Evolutionary conservation across 2,888 invertebrate genomes (phyloP), one percentile per base, ranked within the genome.

Genomic region (Amblyjoppa fuscipennis): DNA sequence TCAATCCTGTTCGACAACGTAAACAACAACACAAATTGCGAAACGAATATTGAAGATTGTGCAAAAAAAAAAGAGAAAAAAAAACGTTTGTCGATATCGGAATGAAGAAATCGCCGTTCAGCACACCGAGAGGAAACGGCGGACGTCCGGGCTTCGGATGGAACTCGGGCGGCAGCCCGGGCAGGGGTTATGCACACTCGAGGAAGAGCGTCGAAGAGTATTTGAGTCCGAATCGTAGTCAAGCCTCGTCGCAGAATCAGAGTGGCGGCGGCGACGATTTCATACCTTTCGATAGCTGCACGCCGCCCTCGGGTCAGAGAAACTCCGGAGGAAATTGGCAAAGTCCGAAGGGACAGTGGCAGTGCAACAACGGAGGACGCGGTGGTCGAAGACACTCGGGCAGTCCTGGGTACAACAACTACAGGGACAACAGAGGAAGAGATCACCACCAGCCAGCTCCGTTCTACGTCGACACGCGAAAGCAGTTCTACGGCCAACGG

Each of bases 101-200:
- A 74, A 92, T 92, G 93, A 91, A 81, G 64, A 93, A 90, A 76
- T 91, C 93, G 34, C 91, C 92, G 16, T 89, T 93, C 68, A 92
- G 90, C 87, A 90, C 89, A 34, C 90, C 91, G 20, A 84, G 89
- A 49, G 86, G 90, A 16, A 89, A 88, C 69, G 87, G 76, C 6
- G 77, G 66, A 3, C 76, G 70, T 13, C 81, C 84, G 38, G 83
- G 85, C 49, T 86, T 83, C 41, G 87, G 83, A 49, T 89, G 90
- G 89, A 89, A 87, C 6, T 86, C 87, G 6, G 81, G 66, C 25
- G 82, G 83, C 34, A 74, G 79, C 59, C 61, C 80, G 9, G 70
- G 66, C 1, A 85, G 87, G 89, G 90, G 89, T 90, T 92, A 90
- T 84, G 79, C 74, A 56, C 68, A 83, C 3, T 34, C 68, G 20